Evolutionary conservation across 2,888 invertebrate species (phyloP).

Genomic region (Apeira syringaria): DNA sequence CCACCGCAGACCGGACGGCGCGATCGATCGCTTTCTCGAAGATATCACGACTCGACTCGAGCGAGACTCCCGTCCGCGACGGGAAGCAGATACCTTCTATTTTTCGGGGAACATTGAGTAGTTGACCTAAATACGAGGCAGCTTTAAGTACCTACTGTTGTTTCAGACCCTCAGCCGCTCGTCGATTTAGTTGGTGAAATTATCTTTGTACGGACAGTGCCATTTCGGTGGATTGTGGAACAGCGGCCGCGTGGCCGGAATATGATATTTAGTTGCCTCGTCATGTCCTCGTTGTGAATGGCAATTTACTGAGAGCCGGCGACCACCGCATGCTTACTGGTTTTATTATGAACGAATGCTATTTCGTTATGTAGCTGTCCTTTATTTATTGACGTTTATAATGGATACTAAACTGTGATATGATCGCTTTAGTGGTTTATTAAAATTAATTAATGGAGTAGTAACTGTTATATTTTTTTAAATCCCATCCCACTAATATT

Average conservation of each 20-base stretch:
- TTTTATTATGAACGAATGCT: neutral
- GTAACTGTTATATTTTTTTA: no score
- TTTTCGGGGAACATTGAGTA: neutral
- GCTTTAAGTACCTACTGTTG: neutral
- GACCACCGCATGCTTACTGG: no score
- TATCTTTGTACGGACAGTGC: neutral
- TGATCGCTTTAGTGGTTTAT: no score
- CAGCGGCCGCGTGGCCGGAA: neutral
- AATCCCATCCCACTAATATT: no score
- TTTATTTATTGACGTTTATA: no score
- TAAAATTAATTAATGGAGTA: no score
- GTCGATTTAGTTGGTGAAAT: neutral
- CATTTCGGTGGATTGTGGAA: neutral
- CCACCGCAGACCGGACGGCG: constrained; percentile 8
- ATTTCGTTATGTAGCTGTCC: neutral
- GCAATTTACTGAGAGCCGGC: neutral
- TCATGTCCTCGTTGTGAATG: neutral
- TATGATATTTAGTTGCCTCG: neutral
- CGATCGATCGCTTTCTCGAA: constrained; percentile 6
- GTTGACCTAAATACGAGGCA: constrained; percentile 8
- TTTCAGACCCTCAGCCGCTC: neutral
- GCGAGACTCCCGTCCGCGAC: neutral
- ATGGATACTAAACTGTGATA: no score
- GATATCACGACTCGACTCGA: neutral
- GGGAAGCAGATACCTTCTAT: neutral